These are phyloP conservation scores for Proctacanthus coquilletti DNA, from an alignment of 1,140 invertebrate genomes.

Conservation along the genomic window DNA sequence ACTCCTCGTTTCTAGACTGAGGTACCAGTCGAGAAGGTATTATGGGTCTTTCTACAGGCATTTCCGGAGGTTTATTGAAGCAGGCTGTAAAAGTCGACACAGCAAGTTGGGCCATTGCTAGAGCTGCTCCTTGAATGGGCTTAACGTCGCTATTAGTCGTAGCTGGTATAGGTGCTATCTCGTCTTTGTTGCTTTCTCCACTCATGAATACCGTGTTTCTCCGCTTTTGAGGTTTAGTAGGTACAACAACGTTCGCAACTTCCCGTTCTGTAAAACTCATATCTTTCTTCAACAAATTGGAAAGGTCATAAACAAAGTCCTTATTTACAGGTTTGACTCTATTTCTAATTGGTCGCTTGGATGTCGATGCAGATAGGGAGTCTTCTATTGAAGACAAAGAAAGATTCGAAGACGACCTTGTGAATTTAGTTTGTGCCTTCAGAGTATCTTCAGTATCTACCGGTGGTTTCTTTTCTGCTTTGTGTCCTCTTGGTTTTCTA, in stretches of 20 bases:
- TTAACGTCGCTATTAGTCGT: conserved; percentile 11
- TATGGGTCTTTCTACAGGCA: conserved; percentile 1
- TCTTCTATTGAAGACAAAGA: conserved; percentile 1
- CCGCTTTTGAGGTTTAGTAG: conserved; percentile 9
- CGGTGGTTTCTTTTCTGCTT: conserved; percentile 16
- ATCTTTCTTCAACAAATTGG: conserved; percentile 33
- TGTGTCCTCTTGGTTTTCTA: conserved; percentile 10
- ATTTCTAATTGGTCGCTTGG: conserved; percentile 40
- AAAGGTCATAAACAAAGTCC: conserved; percentile 51
- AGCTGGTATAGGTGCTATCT: conserved; percentile 1
- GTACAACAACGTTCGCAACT: too few species aligned
- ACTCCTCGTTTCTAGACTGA: background rate
- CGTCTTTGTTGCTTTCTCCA: conserved; percentile 7
- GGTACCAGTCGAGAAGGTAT: background rate
- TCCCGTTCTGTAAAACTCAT: conserved; percentile 3
- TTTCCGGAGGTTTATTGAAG: conserved; percentile 2
- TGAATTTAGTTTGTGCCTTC: background rate
- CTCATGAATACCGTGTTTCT: conserved; percentile 8
- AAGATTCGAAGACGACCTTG: conserved; percentile 6
- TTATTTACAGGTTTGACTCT: conserved; percentile 44
- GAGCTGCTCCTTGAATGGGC: conserved; percentile 14
- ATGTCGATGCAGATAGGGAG: background rate
- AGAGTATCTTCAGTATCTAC: conserved; percentile 18
- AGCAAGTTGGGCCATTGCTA: conserved; percentile 12
- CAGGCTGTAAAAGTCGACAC: background rate